phyloP scores from a whole-genome alignment of 2,113 vertebrate species.

The Nestor notabilis region DNA sequence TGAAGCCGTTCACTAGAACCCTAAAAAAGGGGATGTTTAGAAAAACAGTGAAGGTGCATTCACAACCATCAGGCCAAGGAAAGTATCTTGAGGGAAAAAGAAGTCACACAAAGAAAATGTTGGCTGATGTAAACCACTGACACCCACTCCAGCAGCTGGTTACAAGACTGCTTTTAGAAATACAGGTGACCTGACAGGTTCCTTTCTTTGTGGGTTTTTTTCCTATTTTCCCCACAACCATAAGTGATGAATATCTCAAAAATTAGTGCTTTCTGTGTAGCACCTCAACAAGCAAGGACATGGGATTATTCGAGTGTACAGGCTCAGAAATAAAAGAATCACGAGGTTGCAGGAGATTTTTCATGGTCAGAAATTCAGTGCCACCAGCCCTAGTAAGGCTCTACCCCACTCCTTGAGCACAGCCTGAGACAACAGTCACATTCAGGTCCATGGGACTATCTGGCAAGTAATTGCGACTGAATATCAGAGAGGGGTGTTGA shows the following conservation, averaged over 20 bases:
- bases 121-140: neutral
- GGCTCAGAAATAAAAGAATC: neutral
- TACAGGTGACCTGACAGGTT: neutral
- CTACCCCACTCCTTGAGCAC: neutral
- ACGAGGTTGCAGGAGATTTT: neutral
- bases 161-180: neutral
- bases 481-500: neutral
- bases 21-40: rapidly evolving
- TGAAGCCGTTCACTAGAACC: neutral
- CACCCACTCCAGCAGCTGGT: neutral
- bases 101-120: neutral
- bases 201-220: neutral
- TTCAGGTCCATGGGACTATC: neutral
- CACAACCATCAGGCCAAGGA: neutral
- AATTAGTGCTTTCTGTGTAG: neutral
- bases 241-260: neutral
- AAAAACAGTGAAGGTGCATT: neutral
- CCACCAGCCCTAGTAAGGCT: neutral
- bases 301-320: neutral
- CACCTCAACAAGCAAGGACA: neutral
- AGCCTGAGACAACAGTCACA: neutral
- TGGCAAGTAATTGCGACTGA: neutral
- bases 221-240: neutral
- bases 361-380: neutral
- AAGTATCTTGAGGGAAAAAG: neutral